Percentiles rank a stretch among this genome's conserved stretches.
phyloP scores from a whole-genome alignment of 2,797 vertebrate species.

The Pangasius sanitwongsei region DNA sequence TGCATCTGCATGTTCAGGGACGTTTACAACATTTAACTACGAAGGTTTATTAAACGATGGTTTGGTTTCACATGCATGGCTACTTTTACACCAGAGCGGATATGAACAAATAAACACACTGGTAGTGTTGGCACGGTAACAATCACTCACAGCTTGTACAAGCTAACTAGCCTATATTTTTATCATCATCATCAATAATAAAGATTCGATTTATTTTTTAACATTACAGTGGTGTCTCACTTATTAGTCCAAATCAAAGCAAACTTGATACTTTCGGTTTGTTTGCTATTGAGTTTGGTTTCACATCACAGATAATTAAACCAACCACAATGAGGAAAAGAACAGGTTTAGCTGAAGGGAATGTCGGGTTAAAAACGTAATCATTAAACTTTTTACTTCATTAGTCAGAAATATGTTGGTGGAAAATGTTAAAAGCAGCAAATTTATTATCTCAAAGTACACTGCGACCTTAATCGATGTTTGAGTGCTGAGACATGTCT shows the following conservation, averaged over 20 bases:
- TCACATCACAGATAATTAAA: too few relatives aligned
- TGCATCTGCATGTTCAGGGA: not conserved
- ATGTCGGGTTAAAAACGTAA: too few relatives aligned
- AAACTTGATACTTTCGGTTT: too few relatives aligned
- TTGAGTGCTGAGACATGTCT: too few relatives aligned
- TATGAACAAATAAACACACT: not conserved
- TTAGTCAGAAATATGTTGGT: not conserved
- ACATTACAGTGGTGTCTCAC: too few relatives aligned
- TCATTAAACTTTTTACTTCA: not conserved
- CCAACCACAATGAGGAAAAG: too few relatives aligned
- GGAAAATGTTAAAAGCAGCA: not conserved
- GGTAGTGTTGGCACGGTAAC: not conserved
- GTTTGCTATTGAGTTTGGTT: too few relatives aligned
- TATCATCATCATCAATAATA: not conserved
- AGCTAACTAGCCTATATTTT: not conserved
- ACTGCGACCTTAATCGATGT: too few relatives aligned
- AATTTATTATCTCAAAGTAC: not conserved
- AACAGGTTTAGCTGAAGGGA: too few relatives aligned
- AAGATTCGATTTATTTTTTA: not conserved
- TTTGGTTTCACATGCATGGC: not conserved
- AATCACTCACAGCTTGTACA: not conserved
- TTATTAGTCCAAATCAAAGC: too few relatives aligned
- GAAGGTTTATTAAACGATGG: not conserved
- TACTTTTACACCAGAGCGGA: not conserved
- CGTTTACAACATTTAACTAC: not conserved